Percentiles rank a stretch among this genome's conserved stretches.
Evolutionary conservation across 2,113 vertebrate genomes (phyloP).

Genomic region (Hystrix brachyura): DNA sequence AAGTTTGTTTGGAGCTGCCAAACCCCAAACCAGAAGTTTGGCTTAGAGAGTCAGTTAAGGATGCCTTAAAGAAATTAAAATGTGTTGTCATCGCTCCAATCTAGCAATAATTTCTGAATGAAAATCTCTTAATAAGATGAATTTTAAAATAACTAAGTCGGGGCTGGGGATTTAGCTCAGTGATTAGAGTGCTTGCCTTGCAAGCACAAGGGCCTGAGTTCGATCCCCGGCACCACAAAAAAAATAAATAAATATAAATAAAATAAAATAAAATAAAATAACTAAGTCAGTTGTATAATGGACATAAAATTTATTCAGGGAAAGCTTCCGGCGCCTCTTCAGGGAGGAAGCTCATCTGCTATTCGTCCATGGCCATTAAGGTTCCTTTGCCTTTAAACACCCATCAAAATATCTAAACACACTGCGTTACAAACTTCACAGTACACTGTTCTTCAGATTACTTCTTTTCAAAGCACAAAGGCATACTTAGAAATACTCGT

Average conservation of each 20-base stretch:
- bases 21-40: slow-evolving; percentile 48
- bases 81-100: not conserved
- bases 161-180: too few species aligned
- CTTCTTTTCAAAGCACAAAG: slow-evolving; percentile 55
- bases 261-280: slow-evolving; percentile 64
- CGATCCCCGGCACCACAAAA: too few species aligned
- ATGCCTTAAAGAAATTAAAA: slow-evolving; percentile 64
- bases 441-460: not conserved
- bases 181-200: too few species aligned
- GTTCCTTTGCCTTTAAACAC: not conserved
- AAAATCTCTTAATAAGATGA: slow-evolving; percentile 53
- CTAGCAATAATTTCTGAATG: not conserved
- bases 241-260: not conserved
- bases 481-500: not conserved
- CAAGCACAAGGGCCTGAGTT: too few species aligned
- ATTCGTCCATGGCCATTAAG: not conserved
- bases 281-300: not conserved
- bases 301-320: slow-evolving; percentile 46
- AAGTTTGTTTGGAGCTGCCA: slow-evolving; percentile 38
- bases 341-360: not conserved
- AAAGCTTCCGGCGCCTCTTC: not conserved
- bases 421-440: not conserved
- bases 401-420: not conserved
- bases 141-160: slow-evolving; percentile 65
- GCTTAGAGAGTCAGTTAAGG: slow-evolving; percentile 47